Conservation (phyloP, 2,113 vertebrate species). For the Thamnophis sirtalis region DNA sequence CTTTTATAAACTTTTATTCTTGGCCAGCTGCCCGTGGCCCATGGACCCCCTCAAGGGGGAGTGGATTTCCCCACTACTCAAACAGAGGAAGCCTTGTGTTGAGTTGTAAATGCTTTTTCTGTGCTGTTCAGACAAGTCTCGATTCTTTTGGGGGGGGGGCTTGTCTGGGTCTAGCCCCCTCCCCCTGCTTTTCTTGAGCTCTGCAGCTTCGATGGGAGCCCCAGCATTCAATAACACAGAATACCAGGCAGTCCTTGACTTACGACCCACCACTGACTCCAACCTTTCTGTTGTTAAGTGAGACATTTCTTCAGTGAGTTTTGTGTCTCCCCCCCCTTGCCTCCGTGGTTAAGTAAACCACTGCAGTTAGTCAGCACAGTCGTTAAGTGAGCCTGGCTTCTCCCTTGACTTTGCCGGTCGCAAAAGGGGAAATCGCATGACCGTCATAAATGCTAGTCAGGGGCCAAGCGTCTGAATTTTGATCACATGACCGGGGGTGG, state of each 20-base stretch:
- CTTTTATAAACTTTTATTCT: conserved; percentile 28
- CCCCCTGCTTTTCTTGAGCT: not conserved
- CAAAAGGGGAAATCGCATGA: too few relatives aligned
- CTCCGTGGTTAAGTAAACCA: too few relatives aligned
- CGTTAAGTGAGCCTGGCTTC: not conserved
- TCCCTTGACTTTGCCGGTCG: not conserved
- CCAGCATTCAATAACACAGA: not conserved
- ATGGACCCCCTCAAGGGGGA: not conserved
- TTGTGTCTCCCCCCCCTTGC: too few relatives aligned
- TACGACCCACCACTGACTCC: not conserved
- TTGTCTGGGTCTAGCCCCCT: not conserved
- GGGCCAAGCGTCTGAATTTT: too few relatives aligned
- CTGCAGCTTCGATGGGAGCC: not conserved
- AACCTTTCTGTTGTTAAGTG: not conserved
- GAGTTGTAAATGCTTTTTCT: conserved; percentile 25
- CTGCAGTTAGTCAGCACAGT: not conserved
- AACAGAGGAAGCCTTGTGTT: conserved; percentile 35
- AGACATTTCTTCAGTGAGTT: too few relatives aligned
- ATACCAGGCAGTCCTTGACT: too few relatives aligned
- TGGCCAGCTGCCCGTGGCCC: conserved; percentile 24
- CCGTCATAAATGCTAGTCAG: too few relatives aligned
- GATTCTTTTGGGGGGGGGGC: not conserved
- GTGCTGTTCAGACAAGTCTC: not conserved
- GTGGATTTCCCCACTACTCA: not conserved
- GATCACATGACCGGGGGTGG: too few relatives aligned